These are phyloP conservation scores for Tragelaphus scriptus DNA, from an alignment of 2,113 vertebrate genomes.

Conservation along the genomic window DNA sequence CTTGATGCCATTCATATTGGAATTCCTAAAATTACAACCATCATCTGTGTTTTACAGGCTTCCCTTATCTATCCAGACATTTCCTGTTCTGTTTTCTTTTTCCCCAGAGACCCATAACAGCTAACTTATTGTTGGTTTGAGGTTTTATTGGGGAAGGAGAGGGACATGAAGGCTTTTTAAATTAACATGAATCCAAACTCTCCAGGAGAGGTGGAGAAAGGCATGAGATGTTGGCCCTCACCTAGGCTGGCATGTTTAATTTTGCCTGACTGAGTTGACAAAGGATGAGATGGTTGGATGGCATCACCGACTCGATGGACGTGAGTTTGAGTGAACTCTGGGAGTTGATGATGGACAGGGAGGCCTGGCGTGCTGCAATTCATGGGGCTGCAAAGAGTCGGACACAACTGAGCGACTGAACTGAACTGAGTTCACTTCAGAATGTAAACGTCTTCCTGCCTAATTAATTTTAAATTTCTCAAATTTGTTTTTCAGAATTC, in stretches of 20 bases:
- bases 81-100: conserved; percentile 77
- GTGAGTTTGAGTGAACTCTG: too few species aligned
- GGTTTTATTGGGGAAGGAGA: neutral
- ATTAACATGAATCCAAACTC: conserved; percentile 37
- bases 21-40: conserved; percentile 65
- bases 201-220: neutral
- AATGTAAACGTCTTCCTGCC: neutral
- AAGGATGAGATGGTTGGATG: too few species aligned
- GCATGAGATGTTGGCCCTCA: neutral
- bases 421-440: neutral
- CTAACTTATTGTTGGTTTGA: conserved; percentile 42
- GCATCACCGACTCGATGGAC: too few species aligned
- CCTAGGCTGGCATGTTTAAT: neutral
- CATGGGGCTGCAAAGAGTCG: too few species aligned
- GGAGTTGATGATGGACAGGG: too few species aligned
- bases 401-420: too few species aligned
- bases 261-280: neutral
- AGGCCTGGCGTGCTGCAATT: too few species aligned
- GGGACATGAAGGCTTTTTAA: neutral
- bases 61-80: conserved; percentile 76
- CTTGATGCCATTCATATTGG: conserved; percentile 1
- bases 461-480: conserved; percentile 7
- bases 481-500: neutral
- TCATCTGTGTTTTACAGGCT: conserved; percentile 63
- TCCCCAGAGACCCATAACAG: conserved; percentile 49